Evolutionary conservation across 2,113 vertebrate genomes (phyloP).

Genomic region (Vicugna pacos): DNA sequence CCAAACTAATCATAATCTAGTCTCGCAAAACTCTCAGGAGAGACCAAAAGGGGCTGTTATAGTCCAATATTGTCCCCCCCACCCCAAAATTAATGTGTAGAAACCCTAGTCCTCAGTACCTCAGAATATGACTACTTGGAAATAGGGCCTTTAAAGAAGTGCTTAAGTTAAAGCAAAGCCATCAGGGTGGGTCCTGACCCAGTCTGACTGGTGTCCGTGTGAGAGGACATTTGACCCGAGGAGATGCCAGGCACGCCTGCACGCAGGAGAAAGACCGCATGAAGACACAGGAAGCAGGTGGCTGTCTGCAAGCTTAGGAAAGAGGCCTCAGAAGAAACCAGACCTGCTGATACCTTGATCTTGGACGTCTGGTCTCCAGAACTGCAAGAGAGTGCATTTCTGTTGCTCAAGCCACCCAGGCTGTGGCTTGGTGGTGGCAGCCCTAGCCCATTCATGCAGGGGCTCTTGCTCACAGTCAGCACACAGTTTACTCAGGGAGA

Average conservation of each 20-base stretch:
- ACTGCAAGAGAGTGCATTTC: not conserved
- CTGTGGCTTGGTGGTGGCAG: not conserved
- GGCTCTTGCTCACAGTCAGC: not conserved
- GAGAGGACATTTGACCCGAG: not conserved
- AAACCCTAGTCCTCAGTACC: not conserved
- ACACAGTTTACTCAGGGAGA: not conserved
- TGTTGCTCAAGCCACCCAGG: not conserved
- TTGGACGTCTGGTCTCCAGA: not conserved
- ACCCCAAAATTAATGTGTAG: not conserved
- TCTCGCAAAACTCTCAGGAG: not conserved
- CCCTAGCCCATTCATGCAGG: not conserved
- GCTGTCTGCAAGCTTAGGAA: not conserved
- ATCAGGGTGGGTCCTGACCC: not conserved
- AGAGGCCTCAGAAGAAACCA: not conserved
- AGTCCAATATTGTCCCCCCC: not conserved
- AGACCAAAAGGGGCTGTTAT: not conserved
- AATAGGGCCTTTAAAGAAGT: not conserved
- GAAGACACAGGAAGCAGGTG: not conserved
- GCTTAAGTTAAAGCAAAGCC: not conserved
- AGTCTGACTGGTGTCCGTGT: not conserved
- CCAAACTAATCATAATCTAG: not conserved
- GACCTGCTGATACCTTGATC: not conserved
- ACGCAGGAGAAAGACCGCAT: not conserved
- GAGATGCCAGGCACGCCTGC: rapidly evolving
- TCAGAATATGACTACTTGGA: not conserved